Percentiles rank a stretch among this genome's conserved stretches.
phyloP scores from a whole-genome alignment of 2,113 vertebrate genomes.

The Marcusenius ussheri region DNA sequence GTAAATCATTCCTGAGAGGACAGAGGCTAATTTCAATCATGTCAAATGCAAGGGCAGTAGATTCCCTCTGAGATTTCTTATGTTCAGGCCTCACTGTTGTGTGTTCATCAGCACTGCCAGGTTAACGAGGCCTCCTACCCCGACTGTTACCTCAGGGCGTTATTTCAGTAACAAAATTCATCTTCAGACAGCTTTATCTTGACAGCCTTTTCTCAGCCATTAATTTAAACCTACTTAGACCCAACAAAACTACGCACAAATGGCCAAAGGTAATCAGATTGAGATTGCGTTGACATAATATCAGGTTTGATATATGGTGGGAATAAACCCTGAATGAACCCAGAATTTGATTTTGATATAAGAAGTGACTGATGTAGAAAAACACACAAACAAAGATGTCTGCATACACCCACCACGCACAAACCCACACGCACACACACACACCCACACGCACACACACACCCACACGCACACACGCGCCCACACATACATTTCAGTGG shows the following conservation, averaged over 20 bases:
- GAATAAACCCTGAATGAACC: background rate
- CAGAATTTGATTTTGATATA: background rate
- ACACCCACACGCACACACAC: background rate
- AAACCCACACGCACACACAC: slow-evolving; percentile 8
- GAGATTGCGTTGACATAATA: background rate
- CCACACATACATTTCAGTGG: background rate
- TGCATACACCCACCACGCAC: background rate
- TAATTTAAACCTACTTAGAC: background rate
- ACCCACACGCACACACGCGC: background rate
- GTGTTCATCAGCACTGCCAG: background rate
- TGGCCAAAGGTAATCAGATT: background rate
- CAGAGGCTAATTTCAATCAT: background rate
- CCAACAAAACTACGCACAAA: background rate
- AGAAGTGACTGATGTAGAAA: background rate
- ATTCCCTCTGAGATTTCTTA: background rate
- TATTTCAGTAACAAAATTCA: background rate
- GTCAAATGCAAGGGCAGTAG: background rate
- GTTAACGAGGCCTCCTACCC: background rate
- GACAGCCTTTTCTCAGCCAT: background rate
- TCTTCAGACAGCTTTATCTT: background rate
- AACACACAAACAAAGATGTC: background rate
- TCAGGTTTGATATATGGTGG: background rate
- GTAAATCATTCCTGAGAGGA: background rate
- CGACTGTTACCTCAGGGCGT: background rate
- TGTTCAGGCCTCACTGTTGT: background rate